phyloP scores from a whole-genome alignment of 2,113 vertebrate genomes.

The Sminthopsis crassicaudata region DNA sequence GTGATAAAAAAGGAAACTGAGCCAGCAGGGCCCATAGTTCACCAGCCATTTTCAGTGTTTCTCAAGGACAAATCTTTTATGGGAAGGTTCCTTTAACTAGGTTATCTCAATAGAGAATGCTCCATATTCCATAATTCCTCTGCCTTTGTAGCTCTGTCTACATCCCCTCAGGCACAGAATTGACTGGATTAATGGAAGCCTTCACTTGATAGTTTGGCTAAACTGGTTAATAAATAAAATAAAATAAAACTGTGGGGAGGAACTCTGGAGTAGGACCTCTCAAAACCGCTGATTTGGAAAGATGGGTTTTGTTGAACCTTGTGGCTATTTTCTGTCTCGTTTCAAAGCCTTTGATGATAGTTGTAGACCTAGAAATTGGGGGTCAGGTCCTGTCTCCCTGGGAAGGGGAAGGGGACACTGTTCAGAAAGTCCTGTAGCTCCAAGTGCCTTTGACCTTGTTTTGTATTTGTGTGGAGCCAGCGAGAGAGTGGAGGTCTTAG shows the following conservation, averaged over 20 bases:
- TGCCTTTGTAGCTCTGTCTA: constrained; percentile 52
- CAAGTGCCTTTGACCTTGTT: not conserved
- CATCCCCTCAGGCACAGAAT: constrained; percentile 40
- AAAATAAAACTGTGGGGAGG: constrained; percentile 21
- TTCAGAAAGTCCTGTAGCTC: not conserved
- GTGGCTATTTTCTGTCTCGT: not conserved
- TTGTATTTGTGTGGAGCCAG: not conserved
- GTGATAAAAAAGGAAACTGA: not conserved
- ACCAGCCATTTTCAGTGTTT: not conserved
- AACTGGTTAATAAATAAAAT: constrained; percentile 41
- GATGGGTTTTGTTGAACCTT: not conserved
- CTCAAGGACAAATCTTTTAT: not conserved
- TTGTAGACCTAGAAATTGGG: not conserved
- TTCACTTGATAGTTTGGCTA: not conserved
- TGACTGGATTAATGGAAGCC: constrained; percentile 55
- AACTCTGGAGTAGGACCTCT: not conserved
- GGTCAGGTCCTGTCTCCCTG: not conserved
- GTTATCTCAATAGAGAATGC: constrained; percentile 17
- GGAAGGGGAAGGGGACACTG: not conserved
- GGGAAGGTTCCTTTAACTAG: constrained; percentile 12
- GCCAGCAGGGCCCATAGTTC: not conserved
- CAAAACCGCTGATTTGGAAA: not conserved
- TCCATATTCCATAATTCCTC: constrained; percentile 4
- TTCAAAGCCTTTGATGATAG: not conserved
- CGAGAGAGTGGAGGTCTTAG: not conserved